Conservation (phyloP, 2,797 vertebrate species). For the Malacoraja senta region DNA sequence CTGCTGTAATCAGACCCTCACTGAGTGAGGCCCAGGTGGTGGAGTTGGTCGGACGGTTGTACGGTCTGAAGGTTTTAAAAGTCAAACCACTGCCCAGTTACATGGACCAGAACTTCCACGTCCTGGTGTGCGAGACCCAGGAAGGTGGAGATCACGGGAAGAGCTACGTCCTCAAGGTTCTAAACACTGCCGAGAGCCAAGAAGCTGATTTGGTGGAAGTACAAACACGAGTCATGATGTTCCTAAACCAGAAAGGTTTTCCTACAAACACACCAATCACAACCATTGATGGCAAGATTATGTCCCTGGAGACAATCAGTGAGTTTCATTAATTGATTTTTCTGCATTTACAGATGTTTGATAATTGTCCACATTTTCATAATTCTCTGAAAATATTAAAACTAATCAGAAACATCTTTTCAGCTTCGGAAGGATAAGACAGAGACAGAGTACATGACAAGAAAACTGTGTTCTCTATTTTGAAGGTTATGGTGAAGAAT, state of each 20-base stretch:
- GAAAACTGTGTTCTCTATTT: background rate
- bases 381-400: background rate
- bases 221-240: slow-evolving; percentile 68
- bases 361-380: background rate
- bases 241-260: slow-evolving; percentile 67
- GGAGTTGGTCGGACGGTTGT: slow-evolving; percentile 62
- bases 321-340: slow-evolving; percentile 43
- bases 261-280: slow-evolving; percentile 60
- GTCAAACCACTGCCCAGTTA: slow-evolving; percentile 74
- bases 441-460: background rate
- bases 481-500: slow-evolving; percentile 49
- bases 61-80: slow-evolving; percentile 55
- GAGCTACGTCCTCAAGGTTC: slow-evolving; percentile 78
- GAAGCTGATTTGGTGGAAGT: slow-evolving; percentile 59
- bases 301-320: slow-evolving; percentile 71
- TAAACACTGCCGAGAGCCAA: slow-evolving; percentile 67
- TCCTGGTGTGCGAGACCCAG: slow-evolving; percentile 43
- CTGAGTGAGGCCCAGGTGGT: slow-evolving; percentile 58
- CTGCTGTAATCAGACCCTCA: slow-evolving; percentile 56
- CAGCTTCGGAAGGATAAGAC: background rate
- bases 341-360: background rate
- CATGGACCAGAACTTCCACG: slow-evolving; percentile 79
- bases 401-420: background rate
- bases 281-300: slow-evolving; percentile 55
- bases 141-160: slow-evolving; percentile 30